Conservation (phyloP, 2,113 vertebrate species). For the Eonycteris spelaea region DNA sequence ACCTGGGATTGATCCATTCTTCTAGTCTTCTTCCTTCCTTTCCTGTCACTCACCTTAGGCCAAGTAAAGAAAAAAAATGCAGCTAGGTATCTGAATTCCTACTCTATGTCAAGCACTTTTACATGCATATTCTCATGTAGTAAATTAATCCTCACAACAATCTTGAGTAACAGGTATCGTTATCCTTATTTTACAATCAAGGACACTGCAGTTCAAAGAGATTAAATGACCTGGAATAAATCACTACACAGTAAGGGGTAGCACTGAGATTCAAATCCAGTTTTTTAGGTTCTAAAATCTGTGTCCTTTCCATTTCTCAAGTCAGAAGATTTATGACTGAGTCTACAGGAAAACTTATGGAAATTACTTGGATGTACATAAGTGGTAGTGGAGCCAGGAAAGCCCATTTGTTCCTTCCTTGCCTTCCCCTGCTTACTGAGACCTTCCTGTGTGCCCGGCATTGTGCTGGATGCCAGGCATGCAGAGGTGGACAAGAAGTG, state of each 20-base stretch:
- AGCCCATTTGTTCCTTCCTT: background rate
- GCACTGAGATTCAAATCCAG: background rate
- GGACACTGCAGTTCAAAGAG: background rate
- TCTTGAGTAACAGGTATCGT: background rate
- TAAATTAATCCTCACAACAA: background rate
- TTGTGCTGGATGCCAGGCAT: background rate
- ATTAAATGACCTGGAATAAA: background rate
- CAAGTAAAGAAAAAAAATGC: background rate
- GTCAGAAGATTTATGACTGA: background rate
- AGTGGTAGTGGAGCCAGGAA: background rate
- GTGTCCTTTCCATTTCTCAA: background rate
- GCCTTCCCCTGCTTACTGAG: background rate
- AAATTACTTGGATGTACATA: background rate
- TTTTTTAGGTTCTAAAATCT: conserved; percentile 27
- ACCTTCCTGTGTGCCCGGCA: background rate
- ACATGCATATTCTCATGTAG: background rate
- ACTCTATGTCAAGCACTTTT: background rate
- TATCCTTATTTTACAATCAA: background rate
- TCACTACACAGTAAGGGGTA: background rate
- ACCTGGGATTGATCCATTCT: background rate
- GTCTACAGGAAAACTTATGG: background rate
- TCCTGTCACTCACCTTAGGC: background rate
- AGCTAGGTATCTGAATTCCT: background rate
- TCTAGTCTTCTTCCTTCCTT: background rate
- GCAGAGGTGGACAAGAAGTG: background rate